Conservation (phyloP, 2,113 vertebrate species). For the Penelope pileata region DNA sequence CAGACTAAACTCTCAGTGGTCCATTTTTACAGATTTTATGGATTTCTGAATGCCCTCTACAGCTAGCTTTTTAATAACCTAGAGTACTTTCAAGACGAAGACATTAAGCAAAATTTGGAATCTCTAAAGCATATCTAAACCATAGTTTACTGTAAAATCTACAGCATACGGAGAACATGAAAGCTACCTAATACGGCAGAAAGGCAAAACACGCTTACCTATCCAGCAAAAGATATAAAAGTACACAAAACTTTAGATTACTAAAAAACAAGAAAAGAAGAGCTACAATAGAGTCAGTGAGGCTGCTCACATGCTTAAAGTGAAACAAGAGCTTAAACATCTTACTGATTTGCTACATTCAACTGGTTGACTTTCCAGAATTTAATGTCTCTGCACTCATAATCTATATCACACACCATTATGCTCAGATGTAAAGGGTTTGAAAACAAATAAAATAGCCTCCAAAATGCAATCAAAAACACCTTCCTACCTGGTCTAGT, state of each 20-base stretch:
- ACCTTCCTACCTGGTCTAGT: background rate
- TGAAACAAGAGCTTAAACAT: background rate
- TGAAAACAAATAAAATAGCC: background rate
- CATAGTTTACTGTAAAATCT: background rate
- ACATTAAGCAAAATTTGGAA: background rate
- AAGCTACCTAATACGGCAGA: background rate
- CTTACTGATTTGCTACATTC: background rate
- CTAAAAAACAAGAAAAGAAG: background rate
- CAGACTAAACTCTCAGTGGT: background rate
- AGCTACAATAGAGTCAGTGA: background rate
- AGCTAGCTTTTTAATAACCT: background rate
- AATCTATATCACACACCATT: background rate
- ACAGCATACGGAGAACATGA: background rate
- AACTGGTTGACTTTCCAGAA: background rate
- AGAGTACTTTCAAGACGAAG: background rate
- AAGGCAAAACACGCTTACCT: background rate
- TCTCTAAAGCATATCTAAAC: background rate
- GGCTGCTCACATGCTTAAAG: background rate
- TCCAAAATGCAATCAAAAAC: background rate
- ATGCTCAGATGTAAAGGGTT: background rate
- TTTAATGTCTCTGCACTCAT: background rate
- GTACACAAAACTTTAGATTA: background rate
- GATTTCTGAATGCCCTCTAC: background rate
- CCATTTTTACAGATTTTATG: background rate
- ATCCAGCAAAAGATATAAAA: background rate